Evolutionary conservation across 2,113 vertebrate species (phyloP).

Genomic region (Heptranchias perlo): DNA sequence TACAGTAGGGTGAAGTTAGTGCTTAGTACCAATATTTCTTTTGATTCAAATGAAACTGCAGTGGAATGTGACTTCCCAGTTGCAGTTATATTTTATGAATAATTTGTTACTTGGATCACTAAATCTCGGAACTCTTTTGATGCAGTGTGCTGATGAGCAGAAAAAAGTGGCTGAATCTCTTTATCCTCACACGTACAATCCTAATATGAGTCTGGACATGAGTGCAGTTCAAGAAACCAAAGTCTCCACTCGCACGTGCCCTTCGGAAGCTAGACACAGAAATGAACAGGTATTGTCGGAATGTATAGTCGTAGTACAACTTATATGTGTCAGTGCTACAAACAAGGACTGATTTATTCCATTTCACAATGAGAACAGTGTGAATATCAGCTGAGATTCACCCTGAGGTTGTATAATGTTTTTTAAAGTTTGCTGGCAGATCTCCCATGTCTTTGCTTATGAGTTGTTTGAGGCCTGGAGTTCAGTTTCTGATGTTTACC

Average conservation of each 20-base stretch:
- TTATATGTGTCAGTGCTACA: not conserved
- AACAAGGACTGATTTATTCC: not conserved
- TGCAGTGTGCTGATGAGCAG: constrained; percentile 80
- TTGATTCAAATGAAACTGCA: not conserved
- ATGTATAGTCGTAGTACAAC: not conserved
- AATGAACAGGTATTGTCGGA: not conserved
- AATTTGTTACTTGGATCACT: not conserved
- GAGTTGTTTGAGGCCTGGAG: no score
- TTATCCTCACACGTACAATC: constrained; percentile 93
- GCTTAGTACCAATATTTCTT: not conserved
- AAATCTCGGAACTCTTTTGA: constrained; percentile 36
- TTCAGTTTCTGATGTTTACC: no score
- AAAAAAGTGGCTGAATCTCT: constrained; percentile 79
- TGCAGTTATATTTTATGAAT: not conserved
- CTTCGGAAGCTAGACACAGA: constrained; percentile 41
- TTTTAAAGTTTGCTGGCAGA: not conserved
- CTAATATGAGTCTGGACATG: constrained; percentile 93
- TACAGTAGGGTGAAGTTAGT: not conserved
- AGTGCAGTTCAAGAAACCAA: constrained; percentile 68
- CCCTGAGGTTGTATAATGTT: not conserved
- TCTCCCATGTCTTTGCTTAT: not conserved
- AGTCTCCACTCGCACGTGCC: constrained; percentile 47
- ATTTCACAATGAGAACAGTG: not conserved
- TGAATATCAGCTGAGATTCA: not conserved
- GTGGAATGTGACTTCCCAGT: not conserved